These are phyloP conservation scores for Sinodicranocentrus sp. DNA, from an alignment of 2,888 invertebrate genomes.

Conservation along the genomic window DNA sequence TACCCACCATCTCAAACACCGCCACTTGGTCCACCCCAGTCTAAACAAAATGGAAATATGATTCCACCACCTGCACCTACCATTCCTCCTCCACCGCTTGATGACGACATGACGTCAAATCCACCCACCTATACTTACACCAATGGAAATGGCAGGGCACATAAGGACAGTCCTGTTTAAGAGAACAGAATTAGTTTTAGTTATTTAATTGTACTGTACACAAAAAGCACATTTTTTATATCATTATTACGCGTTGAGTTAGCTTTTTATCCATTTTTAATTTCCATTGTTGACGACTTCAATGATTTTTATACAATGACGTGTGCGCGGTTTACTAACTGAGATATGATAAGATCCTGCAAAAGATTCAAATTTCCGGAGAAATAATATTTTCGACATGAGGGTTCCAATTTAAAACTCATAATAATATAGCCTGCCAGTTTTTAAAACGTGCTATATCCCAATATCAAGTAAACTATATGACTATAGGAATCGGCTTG, in stretches of 20 bases:
- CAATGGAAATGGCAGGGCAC: constrained; percentile 75
- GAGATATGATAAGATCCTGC: no score
- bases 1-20: constrained; percentile 74
- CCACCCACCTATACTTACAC: constrained; percentile 61
- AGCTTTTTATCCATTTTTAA: constrained; percentile 6
- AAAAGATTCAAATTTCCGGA: no score
- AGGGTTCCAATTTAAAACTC: no score
- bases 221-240: neutral
- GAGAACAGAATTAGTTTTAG: constrained; percentile 26
- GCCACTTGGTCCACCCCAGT: constrained; percentile 71
- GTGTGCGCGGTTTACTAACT: neutral
- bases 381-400: no score
- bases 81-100: constrained; percentile 75
- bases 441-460: neutral
- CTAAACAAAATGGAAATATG: constrained; percentile 65
- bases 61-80: constrained; percentile 75
- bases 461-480: neutral
- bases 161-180: constrained; percentile 77
- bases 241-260: neutral
- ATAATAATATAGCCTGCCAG: neutral
- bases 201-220: constrained; percentile 15
- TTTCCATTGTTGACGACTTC: neutral
- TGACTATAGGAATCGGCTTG: neutral
- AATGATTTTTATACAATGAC: neutral
- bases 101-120: constrained; percentile 52